These are phyloP conservation scores for Bombus consobrinus DNA, from an alignment of 1,140 invertebrate genomes.

Conservation along the genomic window DNA sequence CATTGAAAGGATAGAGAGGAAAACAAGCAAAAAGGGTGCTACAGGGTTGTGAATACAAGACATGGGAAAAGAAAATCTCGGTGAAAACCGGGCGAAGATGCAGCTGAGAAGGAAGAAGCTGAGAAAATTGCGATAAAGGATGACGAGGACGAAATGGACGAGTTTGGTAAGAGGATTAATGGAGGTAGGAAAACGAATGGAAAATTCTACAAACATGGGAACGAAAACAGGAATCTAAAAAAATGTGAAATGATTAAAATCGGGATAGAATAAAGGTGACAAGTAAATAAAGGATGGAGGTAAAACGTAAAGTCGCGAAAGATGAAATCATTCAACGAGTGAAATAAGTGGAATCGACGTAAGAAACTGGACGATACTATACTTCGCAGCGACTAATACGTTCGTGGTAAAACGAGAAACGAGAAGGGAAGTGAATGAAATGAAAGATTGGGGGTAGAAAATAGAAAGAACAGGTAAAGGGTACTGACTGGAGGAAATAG, in stretches of 20 bases:
- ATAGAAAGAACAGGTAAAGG: neutral
- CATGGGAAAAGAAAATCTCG: neutral
- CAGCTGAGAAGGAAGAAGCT: neutral
- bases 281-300: neutral
- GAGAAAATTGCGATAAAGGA: neutral
- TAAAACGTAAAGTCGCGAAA: neutral
- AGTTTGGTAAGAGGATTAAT: neutral
- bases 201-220: no score
- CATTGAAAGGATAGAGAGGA: neutral
- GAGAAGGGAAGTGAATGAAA: no score
- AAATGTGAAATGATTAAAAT: neutral
- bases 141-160: neutral
- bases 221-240: neutral
- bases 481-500: neutral
- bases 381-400: neutral
- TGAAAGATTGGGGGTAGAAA: no score
- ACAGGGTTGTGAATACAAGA: neutral
- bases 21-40: neutral
- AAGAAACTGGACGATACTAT: neutral
- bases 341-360: neutral
- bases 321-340: neutral
- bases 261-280: neutral
- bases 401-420: neutral
- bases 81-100: neutral
- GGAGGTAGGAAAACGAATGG: neutral